A percentile compares a stretch with the other conserved stretches of the same genome.
These are phyloP conservation scores for Ruditapes philippinarum DNA, from an alignment of 1,140 invertebrate species.

Conservation along the genomic window DNA sequence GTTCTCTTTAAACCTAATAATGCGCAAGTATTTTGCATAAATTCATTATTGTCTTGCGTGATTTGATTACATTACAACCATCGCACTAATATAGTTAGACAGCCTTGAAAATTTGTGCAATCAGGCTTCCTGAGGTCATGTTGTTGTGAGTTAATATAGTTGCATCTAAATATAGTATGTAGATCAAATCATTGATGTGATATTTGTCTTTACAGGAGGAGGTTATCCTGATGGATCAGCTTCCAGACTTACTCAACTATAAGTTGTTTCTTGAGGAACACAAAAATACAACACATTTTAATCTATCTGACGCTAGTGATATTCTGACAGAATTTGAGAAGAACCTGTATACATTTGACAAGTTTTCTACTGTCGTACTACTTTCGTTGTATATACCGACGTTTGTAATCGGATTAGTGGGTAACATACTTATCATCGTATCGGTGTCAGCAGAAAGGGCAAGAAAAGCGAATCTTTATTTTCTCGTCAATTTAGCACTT, in stretches of 20 bases:
- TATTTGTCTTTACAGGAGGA: slow-evolving; percentile 7
- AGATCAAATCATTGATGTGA: no score
- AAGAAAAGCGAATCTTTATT: slow-evolving; percentile 73
- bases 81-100: no score
- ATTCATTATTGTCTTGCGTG: no score
- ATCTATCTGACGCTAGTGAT: slow-evolving; percentile 60
- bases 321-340: slow-evolving; percentile 72
- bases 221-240: slow-evolving; percentile 66
- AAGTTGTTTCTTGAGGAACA: slow-evolving; percentile 61
- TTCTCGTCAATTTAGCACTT: slow-evolving; percentile 75
- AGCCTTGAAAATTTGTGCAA: no score
- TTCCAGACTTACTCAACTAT: slow-evolving; percentile 65
- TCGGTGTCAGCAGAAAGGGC: slow-evolving; percentile 65
- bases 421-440: slow-evolving; percentile 75
- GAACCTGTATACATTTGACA: slow-evolving; percentile 60
- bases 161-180: no score
- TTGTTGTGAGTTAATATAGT: no score
- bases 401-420: slow-evolving; percentile 73
- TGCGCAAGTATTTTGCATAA: no score
- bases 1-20: no score
- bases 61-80: no score
- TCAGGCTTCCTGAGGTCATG: no score
- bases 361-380: slow-evolving; percentile 68
- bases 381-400: slow-evolving; percentile 73
- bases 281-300: slow-evolving; percentile 66